Evolutionary conservation across 92 coral and sea anemone genomes (phyloP), one percentile per base, ranked within the genome.

Genomic region (Anthopleura xanthogrammica): DNA sequence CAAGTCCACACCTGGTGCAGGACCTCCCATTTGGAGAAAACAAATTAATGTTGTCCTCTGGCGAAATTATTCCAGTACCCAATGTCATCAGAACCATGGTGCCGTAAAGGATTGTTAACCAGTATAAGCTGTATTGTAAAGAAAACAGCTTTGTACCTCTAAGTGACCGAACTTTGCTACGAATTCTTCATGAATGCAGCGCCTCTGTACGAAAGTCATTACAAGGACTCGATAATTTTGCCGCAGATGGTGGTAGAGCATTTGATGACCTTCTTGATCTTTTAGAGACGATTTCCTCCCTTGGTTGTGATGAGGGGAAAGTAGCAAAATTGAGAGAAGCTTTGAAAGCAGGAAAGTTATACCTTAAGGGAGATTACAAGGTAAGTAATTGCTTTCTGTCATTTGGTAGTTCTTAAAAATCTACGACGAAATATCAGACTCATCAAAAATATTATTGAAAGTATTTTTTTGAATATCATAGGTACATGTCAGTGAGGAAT

Each of bases 401-500:
- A 29, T 29, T 29, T 29, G 0, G 36, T 29, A 29, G 36, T 29
- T 29, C 36, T 29, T 29, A 29, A 29, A 29, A 29, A 29, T 29
- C 36, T 29, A 29, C 36, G 36, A 29, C 36, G 36, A 29, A 29
- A 29, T 29, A 29, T 29, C 36, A 29, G 36, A 29, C 36, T 29
- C 36, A 29, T 29, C 36, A 29, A 29, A 29, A 29, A 29, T 29
- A 29, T 29, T 29, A 29, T 29, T 29, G 36, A 29, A 29, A 29
- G 36, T 29, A 29, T 17, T 57, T n/a, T 3, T 65, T 73, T 73
- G 16, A 16, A 16, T 22, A 54, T 76, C 83, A 39, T 80, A 85
- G 89, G 86, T 80, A 54, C 92, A 89, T 72, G 82, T 81, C 20
- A 57, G 82, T 24, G 85, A 81, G 22, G 80, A 80, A 29, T 80